phyloP scores from a whole-genome alignment of 2,113 vertebrate genomes.

The Chiloscyllium plagiosum region DNA sequence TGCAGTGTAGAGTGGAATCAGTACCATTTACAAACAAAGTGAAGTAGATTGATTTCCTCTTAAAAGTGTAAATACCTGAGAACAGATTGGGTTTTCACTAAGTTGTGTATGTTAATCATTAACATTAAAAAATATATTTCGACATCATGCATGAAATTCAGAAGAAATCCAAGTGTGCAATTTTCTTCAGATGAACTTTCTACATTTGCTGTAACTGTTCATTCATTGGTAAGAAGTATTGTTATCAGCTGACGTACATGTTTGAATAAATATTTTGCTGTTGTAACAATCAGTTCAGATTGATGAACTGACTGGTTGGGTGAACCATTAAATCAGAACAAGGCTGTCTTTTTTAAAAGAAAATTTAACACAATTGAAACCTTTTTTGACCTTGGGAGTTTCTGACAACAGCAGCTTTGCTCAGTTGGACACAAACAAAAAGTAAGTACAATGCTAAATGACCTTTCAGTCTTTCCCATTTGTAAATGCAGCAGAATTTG shows the following conservation, averaged over 20 bases:
- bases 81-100: neutral
- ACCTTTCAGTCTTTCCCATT: conserved; percentile 33
- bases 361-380: conserved; percentile 33
- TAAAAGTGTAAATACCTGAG: neutral
- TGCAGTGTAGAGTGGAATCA: neutral
- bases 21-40: neutral
- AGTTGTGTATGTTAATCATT: neutral
- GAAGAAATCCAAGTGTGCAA: neutral
- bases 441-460: conserved; percentile 31
- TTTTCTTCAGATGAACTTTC: neutral
- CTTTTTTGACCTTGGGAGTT: conserved; percentile 35
- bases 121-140: neutral
- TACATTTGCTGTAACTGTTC: neutral
- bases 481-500: conserved; percentile 1
- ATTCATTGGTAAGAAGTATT: neutral
- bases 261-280: neutral
- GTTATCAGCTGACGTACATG: conserved; percentile 3
- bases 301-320: conserved; percentile 16
- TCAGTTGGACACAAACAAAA: conserved; percentile 37
- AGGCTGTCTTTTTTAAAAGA: neutral
- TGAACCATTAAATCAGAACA: conserved; percentile 19
- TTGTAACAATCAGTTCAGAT: neutral
- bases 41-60: neutral
- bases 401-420: conserved; percentile 34
- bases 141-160: neutral